Evolutionary conservation across 2,888 invertebrate genomes (phyloP).

Genomic region (Geophilus truncorum): DNA sequence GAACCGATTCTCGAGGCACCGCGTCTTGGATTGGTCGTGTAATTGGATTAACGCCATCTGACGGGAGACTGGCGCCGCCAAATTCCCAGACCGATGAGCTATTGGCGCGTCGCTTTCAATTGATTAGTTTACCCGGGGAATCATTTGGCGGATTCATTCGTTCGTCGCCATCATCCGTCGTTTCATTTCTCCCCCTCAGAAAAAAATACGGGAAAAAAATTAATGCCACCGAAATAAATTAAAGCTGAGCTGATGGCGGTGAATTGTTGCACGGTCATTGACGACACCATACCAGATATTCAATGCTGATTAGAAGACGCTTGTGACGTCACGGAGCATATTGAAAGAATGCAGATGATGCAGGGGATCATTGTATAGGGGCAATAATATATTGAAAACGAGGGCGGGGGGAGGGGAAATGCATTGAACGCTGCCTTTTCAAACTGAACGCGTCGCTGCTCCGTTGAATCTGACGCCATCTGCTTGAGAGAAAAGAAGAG

Average conservation of each 20-base stretch:
- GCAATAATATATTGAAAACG: not conserved
- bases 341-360: conserved; percentile 4
- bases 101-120: not conserved
- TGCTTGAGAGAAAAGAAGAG: conserved; percentile 4
- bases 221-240: not conserved
- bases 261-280: not conserved
- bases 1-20: not conserved
- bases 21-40: not conserved
- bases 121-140: not conserved
- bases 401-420: not conserved
- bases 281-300: not conserved
- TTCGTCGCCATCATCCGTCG: not conserved
- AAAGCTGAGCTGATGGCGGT: not conserved
- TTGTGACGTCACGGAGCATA: not conserved
- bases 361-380: not conserved
- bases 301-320: not conserved
- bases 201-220: not conserved
- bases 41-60: conserved; percentile 10
- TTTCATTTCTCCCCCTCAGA: not conserved
- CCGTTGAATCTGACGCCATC: conserved; percentile 10
- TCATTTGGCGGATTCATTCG: no score
- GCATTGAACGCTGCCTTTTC: not conserved
- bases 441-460: conserved; percentile 4
- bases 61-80: not conserved
- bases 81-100: not conserved